These are phyloP conservation scores for Paradisaea rubra DNA, from an alignment of 2,113 vertebrate species.

Conservation along the genomic window DNA sequence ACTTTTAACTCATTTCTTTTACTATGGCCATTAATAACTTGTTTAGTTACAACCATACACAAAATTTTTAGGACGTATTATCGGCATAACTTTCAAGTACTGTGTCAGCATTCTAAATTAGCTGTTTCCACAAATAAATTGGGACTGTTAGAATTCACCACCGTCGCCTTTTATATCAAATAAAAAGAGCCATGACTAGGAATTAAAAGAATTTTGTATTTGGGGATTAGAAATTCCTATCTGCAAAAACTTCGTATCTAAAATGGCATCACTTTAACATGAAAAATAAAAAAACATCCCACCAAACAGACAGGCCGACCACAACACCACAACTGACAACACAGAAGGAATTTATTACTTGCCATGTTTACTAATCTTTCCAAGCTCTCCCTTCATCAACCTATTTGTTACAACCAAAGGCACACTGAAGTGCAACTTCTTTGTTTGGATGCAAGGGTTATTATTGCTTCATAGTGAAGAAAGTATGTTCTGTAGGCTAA, in stretches of 20 bases:
- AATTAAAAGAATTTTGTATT: background rate
- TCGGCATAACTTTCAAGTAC: background rate
- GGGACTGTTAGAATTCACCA: background rate
- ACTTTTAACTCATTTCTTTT: background rate
- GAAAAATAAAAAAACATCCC: background rate
- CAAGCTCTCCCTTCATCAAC: background rate
- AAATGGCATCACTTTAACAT: background rate
- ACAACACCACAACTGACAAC: background rate
- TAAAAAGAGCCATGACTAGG: background rate
- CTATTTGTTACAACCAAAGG: background rate
- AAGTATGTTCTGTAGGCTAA: background rate
- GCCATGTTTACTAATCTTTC: background rate
- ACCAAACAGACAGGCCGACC: background rate
- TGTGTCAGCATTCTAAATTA: background rate
- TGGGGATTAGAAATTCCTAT: background rate
- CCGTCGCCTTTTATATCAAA: background rate
- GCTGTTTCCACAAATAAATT: background rate
- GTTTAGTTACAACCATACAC: background rate
- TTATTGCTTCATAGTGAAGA: background rate
- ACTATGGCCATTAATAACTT: background rate
- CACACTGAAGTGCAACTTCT: background rate
- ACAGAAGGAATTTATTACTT: background rate
- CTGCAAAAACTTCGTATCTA: background rate
- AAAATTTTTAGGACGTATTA: background rate
- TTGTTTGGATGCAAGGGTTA: background rate